phyloP scores from a whole-genome alignment of 2,113 vertebrate genomes.

The Ceyx cyanopectus region DNA sequence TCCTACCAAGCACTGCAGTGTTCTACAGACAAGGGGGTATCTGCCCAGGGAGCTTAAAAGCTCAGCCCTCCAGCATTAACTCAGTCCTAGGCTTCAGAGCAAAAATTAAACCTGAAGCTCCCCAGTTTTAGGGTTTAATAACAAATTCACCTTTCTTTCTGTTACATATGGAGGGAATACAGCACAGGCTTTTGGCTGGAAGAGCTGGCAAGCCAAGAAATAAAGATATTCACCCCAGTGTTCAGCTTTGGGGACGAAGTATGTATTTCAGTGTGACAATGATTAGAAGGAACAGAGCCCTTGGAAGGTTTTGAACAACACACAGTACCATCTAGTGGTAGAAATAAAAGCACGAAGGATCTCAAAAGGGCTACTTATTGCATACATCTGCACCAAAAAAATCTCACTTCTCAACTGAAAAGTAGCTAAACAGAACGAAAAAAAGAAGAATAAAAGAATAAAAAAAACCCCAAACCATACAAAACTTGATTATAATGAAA shows the following conservation, averaged over 20 bases:
- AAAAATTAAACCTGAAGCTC: neutral
- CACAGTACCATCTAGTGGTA: constrained; percentile 61
- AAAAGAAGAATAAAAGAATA: neutral
- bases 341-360: accelerated
- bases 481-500: neutral
- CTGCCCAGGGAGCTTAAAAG: neutral
- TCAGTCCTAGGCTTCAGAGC: neutral
- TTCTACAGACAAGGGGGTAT: neutral
- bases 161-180: neutral
- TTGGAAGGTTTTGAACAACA: neutral
- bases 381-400: neutral
- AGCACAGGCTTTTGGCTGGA: accelerated
- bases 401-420: neutral
- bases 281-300: neutral
- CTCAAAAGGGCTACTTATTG: neutral
- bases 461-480: neutral
- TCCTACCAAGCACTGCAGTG: neutral
- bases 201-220: neutral
- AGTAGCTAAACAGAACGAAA: neutral
- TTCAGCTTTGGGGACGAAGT: neutral
- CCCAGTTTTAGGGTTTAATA: neutral
- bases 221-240: neutral
- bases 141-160: neutral
- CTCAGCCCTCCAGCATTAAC: neutral
- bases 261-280: neutral